Base-by-base conservation (phyloP, 2,113 vertebrate species). In the Pomatorhinus ruficollis region DNA sequence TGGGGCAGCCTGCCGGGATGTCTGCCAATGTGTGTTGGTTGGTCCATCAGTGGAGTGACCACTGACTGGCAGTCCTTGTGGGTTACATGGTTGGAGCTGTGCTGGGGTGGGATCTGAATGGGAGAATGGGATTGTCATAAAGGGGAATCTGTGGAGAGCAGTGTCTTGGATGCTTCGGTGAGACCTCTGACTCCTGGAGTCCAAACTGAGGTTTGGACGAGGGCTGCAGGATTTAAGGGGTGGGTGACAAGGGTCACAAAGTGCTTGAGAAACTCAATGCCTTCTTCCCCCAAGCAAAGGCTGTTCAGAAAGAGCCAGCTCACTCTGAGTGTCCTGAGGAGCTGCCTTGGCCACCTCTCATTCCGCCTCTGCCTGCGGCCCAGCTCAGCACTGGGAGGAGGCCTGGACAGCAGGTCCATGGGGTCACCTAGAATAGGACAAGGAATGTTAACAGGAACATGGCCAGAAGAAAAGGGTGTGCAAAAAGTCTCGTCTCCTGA, bases 331-430 rank as follows among this genome's bases (percentile, higher is more conserved):
- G 11, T 70, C 66, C 37, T 57, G 44, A 64, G 59, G 27, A 85
- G 33, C 53, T 70, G 61, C 66, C 12, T 2, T 54, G 49, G 24
- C 45, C 3, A 10, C 42, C 12, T 65, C 37, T 56, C 19, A 2
- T 42, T 52, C 33, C 64, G 11, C 60, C 52, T 66, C 25, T 49
- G 21, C 3, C 52, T 10, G 15, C 6, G 6, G n/a, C 33, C 25
- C 30, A 52, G 17, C 11, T 33, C n/a, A 20, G 70, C 1, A 0
- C n/a, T 31, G 19, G 31, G 52, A 71, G n/a, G 8, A 54, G 63
- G 5, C 7, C 49, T 44, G 63, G 47, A 11, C 40, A 65, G 80
- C 68, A 65, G 18, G 12, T 18, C 54, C 18, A 4, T 0, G 0
- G 63, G 11, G 24, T 44, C 27, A 52, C n/a, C n/a, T 52, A 18